A percentile compares a stretch with the other conserved stretches of the same genome.
These are phyloP conservation scores for Palloptera scutellata DNA, from an alignment of 2,888 invertebrate genomes.

Conservation along the genomic window DNA sequence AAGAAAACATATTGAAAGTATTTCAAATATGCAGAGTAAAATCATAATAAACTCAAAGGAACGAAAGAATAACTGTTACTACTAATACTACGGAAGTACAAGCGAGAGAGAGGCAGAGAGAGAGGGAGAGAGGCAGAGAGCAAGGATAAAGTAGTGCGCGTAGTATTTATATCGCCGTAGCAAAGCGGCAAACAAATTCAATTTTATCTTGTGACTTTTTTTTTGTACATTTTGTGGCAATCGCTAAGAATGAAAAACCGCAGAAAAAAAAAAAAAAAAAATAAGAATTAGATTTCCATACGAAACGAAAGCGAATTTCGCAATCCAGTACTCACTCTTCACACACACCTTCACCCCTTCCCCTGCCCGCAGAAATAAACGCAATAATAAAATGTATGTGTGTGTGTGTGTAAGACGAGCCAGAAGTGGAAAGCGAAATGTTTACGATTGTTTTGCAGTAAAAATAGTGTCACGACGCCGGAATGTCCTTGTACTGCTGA, in stretches of 20 bases:
- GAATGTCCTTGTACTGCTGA: conserved; percentile 10
- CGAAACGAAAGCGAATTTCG: no score
- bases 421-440: neutral
- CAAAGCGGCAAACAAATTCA: no score
- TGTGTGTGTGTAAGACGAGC: neutral
- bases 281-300: no score
- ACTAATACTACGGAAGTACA: neutral
- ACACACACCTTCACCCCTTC: no score
- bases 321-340: no score
- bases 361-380: neutral
- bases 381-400: neutral
- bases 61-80: no score
- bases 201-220: no score
- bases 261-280: no score
- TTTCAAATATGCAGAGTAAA: neutral
- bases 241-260: neutral
- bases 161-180: no score
- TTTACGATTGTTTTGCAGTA: no score
- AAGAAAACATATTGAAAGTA: neutral
- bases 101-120: neutral
- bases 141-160: no score
- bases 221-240: neutral
- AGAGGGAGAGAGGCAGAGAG: no score
- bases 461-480: conserved; percentile 23
- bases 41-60: neutral